Base-by-base conservation (phyloP, 2,113 vertebrate genomes). In the Sinocyclocheilus anophthalmus region DNA sequence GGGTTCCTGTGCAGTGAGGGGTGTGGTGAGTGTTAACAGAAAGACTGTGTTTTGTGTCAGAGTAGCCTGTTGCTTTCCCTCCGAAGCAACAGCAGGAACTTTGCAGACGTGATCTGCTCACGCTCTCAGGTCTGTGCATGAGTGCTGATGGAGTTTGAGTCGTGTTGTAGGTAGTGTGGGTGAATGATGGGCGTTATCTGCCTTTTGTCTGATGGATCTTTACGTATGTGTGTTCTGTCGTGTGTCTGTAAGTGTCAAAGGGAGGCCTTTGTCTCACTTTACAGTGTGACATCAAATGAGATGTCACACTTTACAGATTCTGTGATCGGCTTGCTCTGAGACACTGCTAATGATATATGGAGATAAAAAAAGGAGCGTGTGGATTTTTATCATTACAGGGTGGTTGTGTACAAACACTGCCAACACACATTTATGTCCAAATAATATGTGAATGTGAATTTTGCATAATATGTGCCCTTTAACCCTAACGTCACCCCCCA, bases 21-120 rank as follows among this genome's bases (percentile, higher is more conserved):
- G 55, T n/a, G 90, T 91, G 93, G 94, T 94, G 90, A 93, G 94
- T 93, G 81, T 55, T 55, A 50, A 76, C 18, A 1, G 33, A 16
- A 39, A 80, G 12, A 59, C 33, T 22, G 13, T 7, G 63, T 70
- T 69, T 80, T 82, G 8, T 65, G 8, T 3, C 39, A 0, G 39
- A 30, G 50, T 48, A 85, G 82, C 85, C 85, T 89, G 85, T 89
- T 85, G 88, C 65, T 81, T 82, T 75, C 42, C 4, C 6, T 70
- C 33, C 39, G 48, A 33, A 42, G 72, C 42, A 61, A 2, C 24
- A 57, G 50, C 5, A 37, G 55, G 59, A 86, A 82, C 55, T 76
- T 20, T 39, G 61, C 61, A 20, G 42, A 20, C 45, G 10, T 14
- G 45, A 20, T 7, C 42, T 18, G 42, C 67, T 48, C 24, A 37